These are phyloP conservation scores for Diorhabda sublineata DNA, from an alignment of 1,140 invertebrate genomes.

Conservation along the genomic window DNA sequence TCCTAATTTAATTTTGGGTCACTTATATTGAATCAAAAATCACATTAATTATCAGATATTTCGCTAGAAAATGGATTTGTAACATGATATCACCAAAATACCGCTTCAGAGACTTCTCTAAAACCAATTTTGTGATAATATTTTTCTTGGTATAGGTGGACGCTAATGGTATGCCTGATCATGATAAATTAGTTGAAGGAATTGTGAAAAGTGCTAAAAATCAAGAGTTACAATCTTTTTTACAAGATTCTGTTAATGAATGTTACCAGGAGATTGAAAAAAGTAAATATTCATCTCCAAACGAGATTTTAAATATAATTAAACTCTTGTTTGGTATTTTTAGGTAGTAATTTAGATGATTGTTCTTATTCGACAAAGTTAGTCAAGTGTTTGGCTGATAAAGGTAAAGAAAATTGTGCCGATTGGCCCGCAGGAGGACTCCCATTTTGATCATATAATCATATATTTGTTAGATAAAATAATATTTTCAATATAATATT, in stretches of 20 bases:
- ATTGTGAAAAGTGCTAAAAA: conserved; percentile 32
- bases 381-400: conserved; percentile 40
- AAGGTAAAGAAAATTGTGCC: conserved; percentile 41
- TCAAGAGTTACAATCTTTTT: conserved; percentile 39
- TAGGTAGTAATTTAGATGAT: conserved; percentile 34
- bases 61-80: no score
- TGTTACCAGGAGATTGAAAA: conserved; percentile 41
- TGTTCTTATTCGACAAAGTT: conserved; percentile 39
- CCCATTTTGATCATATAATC: conserved; percentile 21
- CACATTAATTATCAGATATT: no score
- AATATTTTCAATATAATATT: no score
- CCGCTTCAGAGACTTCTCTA: no score
- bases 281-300: conserved; percentile 20
- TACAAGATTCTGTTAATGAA: conserved; percentile 41
- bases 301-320: not conserved
- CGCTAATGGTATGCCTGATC: conserved; percentile 36
- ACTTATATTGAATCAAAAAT: no score
- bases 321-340: not conserved
- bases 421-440: conserved; percentile 42
- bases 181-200: conserved; percentile 32
- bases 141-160: conserved; percentile 33
- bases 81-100: no score
- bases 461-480: no score
- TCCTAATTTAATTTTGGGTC: no score
- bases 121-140: no score